phyloP scores from a whole-genome alignment of 2,113 vertebrate genomes.

The Nerophis lumbriciformis region DNA sequence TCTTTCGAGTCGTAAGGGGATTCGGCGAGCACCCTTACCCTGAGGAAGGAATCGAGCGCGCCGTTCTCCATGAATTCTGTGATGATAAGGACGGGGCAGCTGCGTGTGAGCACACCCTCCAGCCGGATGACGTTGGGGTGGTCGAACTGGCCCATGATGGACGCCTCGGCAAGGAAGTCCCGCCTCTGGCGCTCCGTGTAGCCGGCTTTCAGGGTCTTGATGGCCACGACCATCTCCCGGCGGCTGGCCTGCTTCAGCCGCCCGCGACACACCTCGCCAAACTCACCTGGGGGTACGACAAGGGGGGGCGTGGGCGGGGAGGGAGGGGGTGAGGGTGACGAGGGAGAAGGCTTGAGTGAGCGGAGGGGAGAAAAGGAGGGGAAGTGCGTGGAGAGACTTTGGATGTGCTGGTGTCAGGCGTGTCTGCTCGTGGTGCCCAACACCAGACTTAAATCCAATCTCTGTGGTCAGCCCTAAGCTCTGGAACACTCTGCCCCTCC shows the following conservation, averaged over 20 bases:
- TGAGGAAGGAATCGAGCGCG: constrained; percentile 92
- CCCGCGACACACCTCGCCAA: constrained; percentile 93
- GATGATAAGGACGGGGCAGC: constrained; percentile 95
- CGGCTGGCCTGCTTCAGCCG: constrained; percentile 89
- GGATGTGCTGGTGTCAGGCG: constrained; percentile 21
- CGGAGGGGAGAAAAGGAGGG: constrained; percentile 31
- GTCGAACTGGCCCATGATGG: constrained; percentile 99
- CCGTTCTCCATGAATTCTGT: constrained; percentile 99
- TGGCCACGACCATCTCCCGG: constrained; percentile 91
- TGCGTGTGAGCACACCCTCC: constrained; percentile 95
- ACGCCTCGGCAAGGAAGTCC: constrained; percentile 93
- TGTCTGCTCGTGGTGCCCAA: too few species aligned
- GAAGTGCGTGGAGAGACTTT: constrained; percentile 25
- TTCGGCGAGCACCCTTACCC: constrained; percentile 69
- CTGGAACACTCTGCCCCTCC: too few species aligned
- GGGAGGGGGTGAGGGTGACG: constrained; percentile 23
- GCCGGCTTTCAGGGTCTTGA: constrained; percentile 95
- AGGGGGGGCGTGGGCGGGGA: constrained; percentile 4
- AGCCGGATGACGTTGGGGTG: constrained; percentile 97
- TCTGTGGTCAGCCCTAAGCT: too few species aligned
- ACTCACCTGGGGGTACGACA: constrained; percentile 79
- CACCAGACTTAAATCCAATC: too few species aligned
- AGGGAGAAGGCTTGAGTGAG: constrained; percentile 36
- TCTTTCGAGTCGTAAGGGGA: constrained; percentile 36
- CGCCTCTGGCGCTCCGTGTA: constrained; percentile 94